Evolutionary conservation across 2,888 invertebrate genomes (phyloP).

Genomic region (Drosophila anomelani): DNA sequence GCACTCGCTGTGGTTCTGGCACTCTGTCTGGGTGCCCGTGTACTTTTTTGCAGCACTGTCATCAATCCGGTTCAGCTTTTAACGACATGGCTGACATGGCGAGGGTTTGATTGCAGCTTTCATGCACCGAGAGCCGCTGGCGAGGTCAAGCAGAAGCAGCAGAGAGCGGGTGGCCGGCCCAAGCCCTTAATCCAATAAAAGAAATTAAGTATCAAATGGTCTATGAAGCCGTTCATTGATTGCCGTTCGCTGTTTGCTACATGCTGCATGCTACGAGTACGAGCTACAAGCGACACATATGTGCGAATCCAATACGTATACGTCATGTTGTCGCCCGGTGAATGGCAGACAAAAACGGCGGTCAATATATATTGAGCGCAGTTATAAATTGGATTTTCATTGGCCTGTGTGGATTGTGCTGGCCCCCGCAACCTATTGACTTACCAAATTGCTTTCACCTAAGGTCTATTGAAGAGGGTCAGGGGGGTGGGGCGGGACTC

Average conservation of each 20-base stretch:
- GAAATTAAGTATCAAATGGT: constrained; percentile 74
- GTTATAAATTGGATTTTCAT: constrained; percentile 41
- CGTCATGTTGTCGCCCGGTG: constrained; percentile 41
- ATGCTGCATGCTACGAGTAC: not conserved
- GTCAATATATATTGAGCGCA: constrained; percentile 20
- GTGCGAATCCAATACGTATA: constrained; percentile 44
- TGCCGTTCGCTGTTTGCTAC: constrained; percentile 12
- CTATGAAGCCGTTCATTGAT: constrained; percentile 65
- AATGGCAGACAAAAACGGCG: constrained; percentile 32
- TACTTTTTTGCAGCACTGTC: constrained; percentile 29
- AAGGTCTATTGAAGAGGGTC: constrained; percentile 14
- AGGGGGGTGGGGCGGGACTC: not conserved
- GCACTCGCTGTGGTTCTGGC: constrained; percentile 26
- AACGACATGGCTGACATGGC: constrained; percentile 19
- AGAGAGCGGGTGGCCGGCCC: constrained; percentile 1
- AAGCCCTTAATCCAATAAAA: constrained; percentile 74
- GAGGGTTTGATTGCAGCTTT: constrained; percentile 61
- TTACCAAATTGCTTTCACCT: constrained; percentile 36
- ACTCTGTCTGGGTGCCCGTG: not conserved
- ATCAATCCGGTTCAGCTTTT: constrained; percentile 62
- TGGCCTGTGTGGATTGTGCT: not conserved
- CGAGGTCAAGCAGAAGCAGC: constrained; percentile 32
- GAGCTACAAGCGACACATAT: constrained; percentile 16
- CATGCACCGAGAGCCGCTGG: constrained; percentile 15
- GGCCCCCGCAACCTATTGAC: constrained; percentile 29